phyloP scores from a whole-genome alignment of 2,797 vertebrate genomes.

The Lepilemur septentrionalis region DNA sequence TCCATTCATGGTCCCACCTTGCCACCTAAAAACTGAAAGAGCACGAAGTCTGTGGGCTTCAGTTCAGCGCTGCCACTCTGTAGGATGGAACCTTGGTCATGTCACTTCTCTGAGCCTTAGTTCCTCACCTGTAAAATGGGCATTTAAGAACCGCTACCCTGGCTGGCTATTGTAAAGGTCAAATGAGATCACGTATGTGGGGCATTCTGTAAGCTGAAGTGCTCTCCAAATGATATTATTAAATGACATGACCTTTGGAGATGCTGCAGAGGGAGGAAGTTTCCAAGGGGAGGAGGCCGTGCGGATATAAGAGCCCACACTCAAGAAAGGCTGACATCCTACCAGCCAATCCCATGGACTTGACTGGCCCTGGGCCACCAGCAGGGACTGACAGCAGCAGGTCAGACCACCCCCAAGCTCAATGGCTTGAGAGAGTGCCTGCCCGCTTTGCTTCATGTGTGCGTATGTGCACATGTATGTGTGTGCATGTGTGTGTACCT shows the following conservation, averaged over 20 bases:
- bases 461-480: background rate
- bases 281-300: background rate
- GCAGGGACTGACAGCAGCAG: background rate
- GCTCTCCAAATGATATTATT: background rate
- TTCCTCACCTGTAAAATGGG: background rate
- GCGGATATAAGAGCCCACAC: background rate
- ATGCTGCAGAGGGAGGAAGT: background rate
- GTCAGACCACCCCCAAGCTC: background rate
- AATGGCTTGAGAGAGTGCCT: background rate
- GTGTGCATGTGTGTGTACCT: background rate
- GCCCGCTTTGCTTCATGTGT: background rate
- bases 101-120: constrained; percentile 18
- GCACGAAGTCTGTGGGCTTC: background rate
- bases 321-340: background rate
- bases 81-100: background rate
- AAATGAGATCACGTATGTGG: background rate
- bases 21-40: background rate
- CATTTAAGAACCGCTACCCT: background rate
- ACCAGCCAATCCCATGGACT: background rate
- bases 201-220: background rate
- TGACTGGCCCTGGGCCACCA: background rate
- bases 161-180: background rate
- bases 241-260: background rate
- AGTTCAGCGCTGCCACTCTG: background rate
- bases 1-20: background rate